Conservation (phyloP, 2,113 vertebrate species). For the Egretta garzetta region DNA sequence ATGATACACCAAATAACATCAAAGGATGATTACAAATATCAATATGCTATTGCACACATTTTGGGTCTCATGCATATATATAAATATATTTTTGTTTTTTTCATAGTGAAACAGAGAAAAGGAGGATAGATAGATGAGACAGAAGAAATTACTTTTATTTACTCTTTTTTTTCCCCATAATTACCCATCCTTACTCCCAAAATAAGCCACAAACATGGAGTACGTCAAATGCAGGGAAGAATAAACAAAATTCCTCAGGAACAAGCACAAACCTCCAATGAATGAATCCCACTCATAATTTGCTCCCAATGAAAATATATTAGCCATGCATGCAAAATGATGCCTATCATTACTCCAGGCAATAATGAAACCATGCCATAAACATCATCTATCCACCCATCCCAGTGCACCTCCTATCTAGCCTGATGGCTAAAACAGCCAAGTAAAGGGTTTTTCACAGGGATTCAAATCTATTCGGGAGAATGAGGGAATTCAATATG, state of each 20-base stretch:
- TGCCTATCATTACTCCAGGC: not conserved
- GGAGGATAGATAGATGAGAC: not conserved
- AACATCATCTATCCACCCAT: not conserved
- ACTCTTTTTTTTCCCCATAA: rapidly evolving
- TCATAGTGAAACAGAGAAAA: not conserved
- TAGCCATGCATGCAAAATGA: not conserved
- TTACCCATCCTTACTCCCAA: not conserved
- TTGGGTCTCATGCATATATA: not conserved
- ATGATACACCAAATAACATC: not conserved
- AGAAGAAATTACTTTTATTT: not conserved
- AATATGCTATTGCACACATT: not conserved
- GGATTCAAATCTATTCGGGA: not conserved
- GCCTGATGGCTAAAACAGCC: not conserved
- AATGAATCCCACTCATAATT: not conserved
- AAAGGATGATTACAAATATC: not conserved
- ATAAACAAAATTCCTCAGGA: not conserved
- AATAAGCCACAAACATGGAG: not conserved
- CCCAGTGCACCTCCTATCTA: not conserved
- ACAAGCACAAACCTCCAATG: not conserved
- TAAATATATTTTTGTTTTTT: not conserved
- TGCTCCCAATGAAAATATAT: not conserved
- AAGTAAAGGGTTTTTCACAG: not conserved
- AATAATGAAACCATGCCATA: not conserved
- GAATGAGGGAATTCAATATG: not conserved
- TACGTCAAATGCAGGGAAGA: not conserved